Evolutionary conservation across 2,888 invertebrate species (phyloP).

Genomic region (Fissipunctia ypsillon): DNA sequence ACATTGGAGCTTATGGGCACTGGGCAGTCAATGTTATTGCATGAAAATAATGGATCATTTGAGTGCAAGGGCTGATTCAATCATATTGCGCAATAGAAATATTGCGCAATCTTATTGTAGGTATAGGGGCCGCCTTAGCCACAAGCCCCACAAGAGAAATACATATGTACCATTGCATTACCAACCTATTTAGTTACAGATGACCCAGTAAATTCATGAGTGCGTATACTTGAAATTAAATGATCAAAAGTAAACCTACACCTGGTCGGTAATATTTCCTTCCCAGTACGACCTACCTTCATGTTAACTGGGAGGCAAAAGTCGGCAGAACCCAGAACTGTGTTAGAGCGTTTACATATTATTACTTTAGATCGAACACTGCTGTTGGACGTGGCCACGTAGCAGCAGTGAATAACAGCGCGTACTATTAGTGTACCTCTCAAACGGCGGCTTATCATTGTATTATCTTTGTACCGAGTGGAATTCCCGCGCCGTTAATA

Average conservation of each 20-base stretch:
- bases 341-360: constrained; percentile 22
- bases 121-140: too few relatives aligned
- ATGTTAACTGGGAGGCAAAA: constrained; percentile 26
- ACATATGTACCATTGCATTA: background rate
- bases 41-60: too few relatives aligned
- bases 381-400: constrained; percentile 30
- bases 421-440: constrained; percentile 33
- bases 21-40: too few relatives aligned
- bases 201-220: constrained; percentile 2
- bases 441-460: constrained; percentile 42
- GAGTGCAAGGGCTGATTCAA: too few relatives aligned
- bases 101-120: too few relatives aligned
- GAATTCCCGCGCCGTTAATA: constrained; percentile 47
- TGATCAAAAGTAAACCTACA: constrained; percentile 43
- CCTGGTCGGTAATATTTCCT: constrained; percentile 46
- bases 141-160: too few relatives aligned
- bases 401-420: constrained; percentile 41
- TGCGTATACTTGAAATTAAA: constrained; percentile 28
- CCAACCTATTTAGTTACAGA: background rate
- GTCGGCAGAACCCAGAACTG: constrained; percentile 33
- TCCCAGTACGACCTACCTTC: constrained; percentile 24
- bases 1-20: too few relatives aligned
- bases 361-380: constrained; percentile 17
- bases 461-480: constrained; percentile 45
- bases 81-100: too few relatives aligned